Base-by-base conservation (phyloP, 2,113 vertebrate species). In the Myotis brandtii region DNA sequence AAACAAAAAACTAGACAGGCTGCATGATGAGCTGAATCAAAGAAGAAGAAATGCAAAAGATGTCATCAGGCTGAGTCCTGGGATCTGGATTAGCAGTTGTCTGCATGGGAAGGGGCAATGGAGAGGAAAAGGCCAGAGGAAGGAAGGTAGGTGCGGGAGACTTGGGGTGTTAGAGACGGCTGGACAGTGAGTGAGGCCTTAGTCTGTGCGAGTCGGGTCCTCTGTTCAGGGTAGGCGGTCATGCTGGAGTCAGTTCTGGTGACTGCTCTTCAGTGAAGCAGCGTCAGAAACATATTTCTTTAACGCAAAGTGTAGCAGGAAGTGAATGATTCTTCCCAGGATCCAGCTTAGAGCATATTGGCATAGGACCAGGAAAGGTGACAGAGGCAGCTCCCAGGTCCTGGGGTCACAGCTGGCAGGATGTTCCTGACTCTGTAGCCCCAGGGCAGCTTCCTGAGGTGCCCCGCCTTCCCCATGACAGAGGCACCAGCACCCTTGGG, bases 41-140 rank as follows among this genome's bases (percentile, higher is more conserved):
- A 95, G 72, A 83, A 89, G 16, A 90, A 90, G 77, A 89, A 83
- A 92, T 67, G 84, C 23, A 48, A 0, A 62, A 81, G 72, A 6
- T 54, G 12, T 32, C 67, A 14, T 18, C 16, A 43, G 52, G 20
- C 4, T 25, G 3, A 23, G n/a, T 2, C 7, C 62, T 52, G 52
- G 46, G 34, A 34, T 46, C 6, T 34, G 59, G 94, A 69, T 67
- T 27, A 54, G 59, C 48, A 3, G 20, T 43, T 72, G 48, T 72
- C 59, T 21, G 30, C 40, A 25, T 9, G 37, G 82, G 54, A 82
- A 67, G 64, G 52, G n/a, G 64, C 79, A 76, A 17, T 2, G 56
- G 56, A 30, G 37, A 56, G 69, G 73, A 37, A 66, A 67, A 64
- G 59, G 27, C 56, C 59, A 6, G 46, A 75, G 62, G 79, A 93